Evolutionary conservation across 2,113 vertebrate species (phyloP).

Genomic region (Scomber japonicus): DNA sequence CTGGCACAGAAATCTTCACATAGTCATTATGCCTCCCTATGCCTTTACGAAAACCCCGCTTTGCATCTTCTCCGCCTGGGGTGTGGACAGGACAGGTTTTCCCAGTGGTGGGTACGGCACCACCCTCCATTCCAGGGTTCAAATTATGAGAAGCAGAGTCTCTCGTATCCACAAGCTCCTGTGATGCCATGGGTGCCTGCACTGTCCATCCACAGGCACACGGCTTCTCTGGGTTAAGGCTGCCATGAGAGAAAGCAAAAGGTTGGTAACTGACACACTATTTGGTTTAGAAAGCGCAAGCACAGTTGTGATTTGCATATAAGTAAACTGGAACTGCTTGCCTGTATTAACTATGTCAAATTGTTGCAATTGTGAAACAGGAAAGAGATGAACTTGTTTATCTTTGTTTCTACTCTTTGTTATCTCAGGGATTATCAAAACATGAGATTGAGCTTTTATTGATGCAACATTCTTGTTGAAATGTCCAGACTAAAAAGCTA

Average conservation of each 20-base stretch:
- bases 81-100: slow-evolving; percentile 79
- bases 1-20: slow-evolving; percentile 93
- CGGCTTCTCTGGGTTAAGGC: slow-evolving; percentile 36
- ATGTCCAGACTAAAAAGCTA: slow-evolving; percentile 20
- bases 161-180: slow-evolving; percentile 77
- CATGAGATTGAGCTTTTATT: slow-evolving; percentile 27
- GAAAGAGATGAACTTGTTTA: slow-evolving; percentile 19
- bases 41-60: slow-evolving; percentile 89
- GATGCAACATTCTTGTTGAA: slow-evolving; percentile 18
- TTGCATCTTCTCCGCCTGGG: slow-evolving; percentile 83
- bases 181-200: slow-evolving; percentile 69
- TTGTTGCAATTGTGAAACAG: slow-evolving; percentile 21
- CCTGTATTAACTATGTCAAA: slow-evolving; percentile 3
- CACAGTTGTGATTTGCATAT: not conserved
- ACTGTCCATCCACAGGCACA: slow-evolving; percentile 66
- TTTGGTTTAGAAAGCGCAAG: slow-evolving; percentile 7
- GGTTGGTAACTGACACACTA: slow-evolving; percentile 9
- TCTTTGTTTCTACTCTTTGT: slow-evolving; percentile 22
- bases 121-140: slow-evolving; percentile 85
- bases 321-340: not conserved
- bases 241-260: slow-evolving; percentile 41
- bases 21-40: slow-evolving; percentile 92
- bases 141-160: slow-evolving; percentile 86
- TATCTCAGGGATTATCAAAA: slow-evolving; percentile 12
- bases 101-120: slow-evolving; percentile 71